Evolutionary conservation across 2,888 invertebrate genomes (phyloP).

Genomic region (Lamellibrachia satsuma): DNA sequence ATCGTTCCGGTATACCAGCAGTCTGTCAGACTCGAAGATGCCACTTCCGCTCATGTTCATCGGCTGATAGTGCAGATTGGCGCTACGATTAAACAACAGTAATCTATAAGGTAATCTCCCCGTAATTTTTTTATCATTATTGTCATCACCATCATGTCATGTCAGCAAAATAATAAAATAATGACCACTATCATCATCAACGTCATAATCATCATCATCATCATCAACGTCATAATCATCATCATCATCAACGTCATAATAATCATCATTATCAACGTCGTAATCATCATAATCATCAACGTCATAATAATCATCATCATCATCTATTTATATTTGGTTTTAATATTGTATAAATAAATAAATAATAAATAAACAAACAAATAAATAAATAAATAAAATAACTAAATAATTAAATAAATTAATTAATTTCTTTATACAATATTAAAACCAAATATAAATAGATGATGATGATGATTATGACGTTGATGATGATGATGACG

Average conservation of each 20-base stretch:
- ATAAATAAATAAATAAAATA: too few species aligned
- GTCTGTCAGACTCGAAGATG: conserved; percentile 71
- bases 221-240: background rate
- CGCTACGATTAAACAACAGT: conserved; percentile 60
- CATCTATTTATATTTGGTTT: too few species aligned
- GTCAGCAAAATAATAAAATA: background rate
- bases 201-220: too few species aligned
- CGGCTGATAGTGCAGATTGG: conserved; percentile 75
- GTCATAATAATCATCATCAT: background rate
- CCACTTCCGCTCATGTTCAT: conserved; percentile 74
- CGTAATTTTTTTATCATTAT: background rate
- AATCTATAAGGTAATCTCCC: too few species aligned
- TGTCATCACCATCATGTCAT: background rate
- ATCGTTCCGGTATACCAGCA: conserved; percentile 33
- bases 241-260: background rate
- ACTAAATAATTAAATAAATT: too few species aligned
- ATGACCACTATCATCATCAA: background rate
- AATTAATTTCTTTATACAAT: too few species aligned
- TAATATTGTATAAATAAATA: too few species aligned
- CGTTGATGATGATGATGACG: too few species aligned
- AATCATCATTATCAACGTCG: background rate
- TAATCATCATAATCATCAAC: background rate
- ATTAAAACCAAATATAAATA: too few species aligned
- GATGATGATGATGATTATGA: too few species aligned
- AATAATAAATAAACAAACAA: too few species aligned